Base-by-base conservation (phyloP, 35 echinoderm and acorn worm genomes). In the Apostichopus californicus region DNA sequence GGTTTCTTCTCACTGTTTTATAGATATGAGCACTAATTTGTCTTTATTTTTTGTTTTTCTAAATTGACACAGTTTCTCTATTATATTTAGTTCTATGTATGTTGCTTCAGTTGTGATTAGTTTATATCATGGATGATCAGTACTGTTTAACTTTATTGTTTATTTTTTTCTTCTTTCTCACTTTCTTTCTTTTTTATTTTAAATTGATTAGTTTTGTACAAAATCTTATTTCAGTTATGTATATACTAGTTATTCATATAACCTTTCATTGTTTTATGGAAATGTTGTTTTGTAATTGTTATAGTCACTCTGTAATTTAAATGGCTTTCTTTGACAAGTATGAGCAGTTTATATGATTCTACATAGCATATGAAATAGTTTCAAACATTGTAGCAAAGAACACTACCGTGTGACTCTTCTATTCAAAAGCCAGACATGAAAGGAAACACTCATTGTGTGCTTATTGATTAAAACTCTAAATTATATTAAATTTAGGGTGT, bases 221-320 rank as follows among this genome's bases (percentile, higher is more conserved):
- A 24, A 24, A 80, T 34, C 34, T 13, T 11, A 80, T 80, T 80
- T 80, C 78, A 80, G 78, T 80, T 80, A 18, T 80, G 78, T 80
- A 80, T 53, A 80, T 80, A 80, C 52, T 34, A 23, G 28, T 66
- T 66, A 66, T 66, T 46, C 9, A 66, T 66, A 66, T 66, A 66
- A 12, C 63, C 63, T 66, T 9, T 12, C 63, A 66, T 3, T 66
- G 63, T 66, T 66, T 66, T 66, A 66, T 66, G 63, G 63, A 66
- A 66, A 2, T 17, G 63, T 66, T 66, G 15, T 17, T 17, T 66
- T 66, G 63, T 66, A 66, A 66, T 66, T 66, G 15, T 12, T 66
- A 66, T 66, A 46, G 9, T 66, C 63, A 66, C 15, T 66, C 9
- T 66, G 15, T 17, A 66, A 12, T 66, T 66, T 66, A 66, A 66